Conservation (phyloP, 2,888 invertebrate genomes). For the Elegia similella region DNA sequence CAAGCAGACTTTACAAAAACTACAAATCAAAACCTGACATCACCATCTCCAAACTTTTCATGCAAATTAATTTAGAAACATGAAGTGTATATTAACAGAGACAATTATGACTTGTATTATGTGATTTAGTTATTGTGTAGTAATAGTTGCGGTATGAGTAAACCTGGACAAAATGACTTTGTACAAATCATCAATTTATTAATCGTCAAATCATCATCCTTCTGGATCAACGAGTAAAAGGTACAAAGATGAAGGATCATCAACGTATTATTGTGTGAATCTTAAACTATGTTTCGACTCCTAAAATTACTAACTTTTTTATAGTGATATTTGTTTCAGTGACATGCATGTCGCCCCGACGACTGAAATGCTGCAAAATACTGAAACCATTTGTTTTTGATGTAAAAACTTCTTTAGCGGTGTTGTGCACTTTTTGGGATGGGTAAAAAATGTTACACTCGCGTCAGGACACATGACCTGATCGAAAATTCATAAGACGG, state of each 20-base stretch:
- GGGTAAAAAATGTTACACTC: too few relatives aligned
- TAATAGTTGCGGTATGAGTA: not conserved
- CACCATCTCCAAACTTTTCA: not conserved
- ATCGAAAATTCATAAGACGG: too few relatives aligned
- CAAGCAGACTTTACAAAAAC: not conserved
- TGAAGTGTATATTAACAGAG: not conserved
- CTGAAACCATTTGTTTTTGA: too few relatives aligned
- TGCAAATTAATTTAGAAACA: not conserved
- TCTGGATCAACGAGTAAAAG: not conserved
- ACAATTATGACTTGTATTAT: not conserved
- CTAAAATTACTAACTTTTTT: too few relatives aligned
- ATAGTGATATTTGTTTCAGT: too few relatives aligned
- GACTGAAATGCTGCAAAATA: too few relatives aligned
- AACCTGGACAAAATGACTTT: not conserved
- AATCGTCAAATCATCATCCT: not conserved
- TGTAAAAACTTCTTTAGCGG: too few relatives aligned
- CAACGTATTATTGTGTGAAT: not conserved
- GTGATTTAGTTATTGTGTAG: not conserved
- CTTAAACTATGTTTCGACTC: not conserved
- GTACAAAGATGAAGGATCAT: not conserved
- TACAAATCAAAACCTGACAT: not conserved
- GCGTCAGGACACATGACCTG: too few relatives aligned
- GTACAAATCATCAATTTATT: not conserved
- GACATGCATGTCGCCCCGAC: too few relatives aligned
- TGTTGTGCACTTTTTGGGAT: too few relatives aligned